Conservation (phyloP, 2,797 vertebrate genomes). For the Acanthiza pusilla region DNA sequence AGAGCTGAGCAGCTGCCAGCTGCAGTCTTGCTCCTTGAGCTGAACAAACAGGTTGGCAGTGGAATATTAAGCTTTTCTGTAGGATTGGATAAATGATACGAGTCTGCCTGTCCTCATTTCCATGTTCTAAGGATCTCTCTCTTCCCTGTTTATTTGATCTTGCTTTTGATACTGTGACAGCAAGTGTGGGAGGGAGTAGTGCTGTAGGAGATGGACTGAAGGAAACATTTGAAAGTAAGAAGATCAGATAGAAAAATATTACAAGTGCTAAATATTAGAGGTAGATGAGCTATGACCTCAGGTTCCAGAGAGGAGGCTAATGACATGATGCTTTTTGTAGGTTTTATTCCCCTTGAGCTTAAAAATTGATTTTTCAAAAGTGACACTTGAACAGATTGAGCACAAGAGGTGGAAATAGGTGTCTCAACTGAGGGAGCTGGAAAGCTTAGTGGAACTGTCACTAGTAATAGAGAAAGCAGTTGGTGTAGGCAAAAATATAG, state of each 20-base stretch:
- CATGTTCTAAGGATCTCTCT: neutral
- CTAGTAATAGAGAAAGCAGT: neutral
- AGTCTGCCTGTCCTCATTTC: neutral
- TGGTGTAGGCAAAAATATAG: neutral
- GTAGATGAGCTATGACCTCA: neutral
- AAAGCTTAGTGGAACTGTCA: constrained; percentile 3
- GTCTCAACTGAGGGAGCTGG: neutral
- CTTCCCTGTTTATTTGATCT: neutral
- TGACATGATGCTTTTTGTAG: neutral
- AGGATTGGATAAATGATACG: neutral
- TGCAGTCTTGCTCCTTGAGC: neutral
- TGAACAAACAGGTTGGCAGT: neutral
- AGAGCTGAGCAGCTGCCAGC: neutral
- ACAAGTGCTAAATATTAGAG: neutral
- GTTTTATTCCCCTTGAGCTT: neutral
- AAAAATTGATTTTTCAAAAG: constrained; percentile 8
- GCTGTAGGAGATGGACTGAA: neutral
- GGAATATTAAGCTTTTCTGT: neutral
- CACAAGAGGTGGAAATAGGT: neutral
- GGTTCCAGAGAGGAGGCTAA: neutral
- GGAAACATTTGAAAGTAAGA: neutral
- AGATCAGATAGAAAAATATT: neutral
- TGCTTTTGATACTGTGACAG: neutral
- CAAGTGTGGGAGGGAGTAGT: no score
- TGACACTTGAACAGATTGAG: constrained; percentile 1